Evolutionary conservation across 2,113 vertebrate species (phyloP).

Genomic region (Mirza zaza): DNA sequence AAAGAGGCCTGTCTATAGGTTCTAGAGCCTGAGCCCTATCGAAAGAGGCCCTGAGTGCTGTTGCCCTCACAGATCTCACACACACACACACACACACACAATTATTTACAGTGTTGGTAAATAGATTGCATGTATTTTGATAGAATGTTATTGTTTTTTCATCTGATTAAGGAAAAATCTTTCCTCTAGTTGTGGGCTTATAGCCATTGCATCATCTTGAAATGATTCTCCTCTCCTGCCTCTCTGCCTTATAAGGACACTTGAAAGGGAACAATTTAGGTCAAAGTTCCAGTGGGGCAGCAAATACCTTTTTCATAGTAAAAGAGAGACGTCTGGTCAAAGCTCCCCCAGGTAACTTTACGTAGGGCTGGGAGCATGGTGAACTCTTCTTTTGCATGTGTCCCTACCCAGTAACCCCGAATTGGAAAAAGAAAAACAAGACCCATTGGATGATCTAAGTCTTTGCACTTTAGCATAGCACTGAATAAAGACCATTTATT

Average conservation of each 20-base stretch:
- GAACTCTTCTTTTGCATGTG: not conserved
- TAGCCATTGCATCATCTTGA: conserved; percentile 66
- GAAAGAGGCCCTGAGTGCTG: not conserved
- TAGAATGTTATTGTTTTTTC: conserved; percentile 59
- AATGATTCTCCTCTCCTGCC: conserved; percentile 61
- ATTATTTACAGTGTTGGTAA: conserved; percentile 44
- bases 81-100: not conserved
- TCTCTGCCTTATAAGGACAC: conserved; percentile 35
- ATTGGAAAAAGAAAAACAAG: not conserved
- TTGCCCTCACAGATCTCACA: not conserved
- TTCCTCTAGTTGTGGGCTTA: conserved; percentile 22
- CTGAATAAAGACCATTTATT: not conserved
- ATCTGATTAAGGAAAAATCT: conserved; percentile 61
- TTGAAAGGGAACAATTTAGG: not conserved
- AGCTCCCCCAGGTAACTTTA: not conserved
- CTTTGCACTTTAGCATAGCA: not conserved
- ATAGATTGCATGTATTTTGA: conserved; percentile 58
- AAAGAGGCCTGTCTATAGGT: not conserved
- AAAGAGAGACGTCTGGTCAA: conserved; percentile 38
- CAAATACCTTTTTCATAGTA: not conserved
- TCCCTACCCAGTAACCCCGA: not conserved
- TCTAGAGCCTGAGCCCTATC: not conserved
- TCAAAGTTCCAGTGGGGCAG: not conserved
- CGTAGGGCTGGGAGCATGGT: too few relatives aligned
- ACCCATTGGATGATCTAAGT: not conserved